Base-by-base conservation (phyloP, 1,140 invertebrate genomes). In the Pseudoatta argentina region DNA sequence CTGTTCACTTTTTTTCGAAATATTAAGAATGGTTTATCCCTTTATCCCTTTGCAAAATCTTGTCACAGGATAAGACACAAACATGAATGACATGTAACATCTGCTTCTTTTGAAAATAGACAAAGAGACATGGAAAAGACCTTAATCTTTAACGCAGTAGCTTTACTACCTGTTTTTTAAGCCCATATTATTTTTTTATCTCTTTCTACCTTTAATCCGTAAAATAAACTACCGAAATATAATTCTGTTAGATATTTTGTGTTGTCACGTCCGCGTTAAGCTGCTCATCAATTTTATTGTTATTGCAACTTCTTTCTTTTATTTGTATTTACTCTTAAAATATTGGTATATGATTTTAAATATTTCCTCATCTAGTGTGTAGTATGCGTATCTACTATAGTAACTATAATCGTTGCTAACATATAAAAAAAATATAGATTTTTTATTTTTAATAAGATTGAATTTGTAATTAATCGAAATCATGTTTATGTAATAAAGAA, bases 151-250 rank as follows among this genome's bases (percentile, higher is more conserved):
- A 30, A 64, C 66, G 89, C 92, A 91, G 93, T 94, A 93, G 91
- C 93, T 89, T 92, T 91, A 92, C 92, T 91, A 93, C 92, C 93
- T 94, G 93, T 93, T 44, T 44, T 44, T 44, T 44, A 89, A 92
- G n/a, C 55, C 63, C 3, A 34, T 12, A 1, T 5, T 48, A 24
- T 64, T 44, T 53, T 44, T 63, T 14, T 57, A 57, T 10, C 7
- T 39, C 34, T 48, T 51, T 16, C 14, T 30, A 67, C 4, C 39
- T 51, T 18, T 53, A 53, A 67, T 79, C 44, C 16, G 16, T 7
- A 76, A 61, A 76, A 55, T 1, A 67, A 67, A 44, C 64, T 66
- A 67, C n/a, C 8, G n/a, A 67, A 67, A 18, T 39, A 8, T 21
- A 66, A 66, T 66, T 39, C 64, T 30, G 8, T 55, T 73, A n/a